These are phyloP conservation scores for Alsophila aescularia DNA, from an alignment of 2,888 invertebrate genomes.

Conservation along the genomic window DNA sequence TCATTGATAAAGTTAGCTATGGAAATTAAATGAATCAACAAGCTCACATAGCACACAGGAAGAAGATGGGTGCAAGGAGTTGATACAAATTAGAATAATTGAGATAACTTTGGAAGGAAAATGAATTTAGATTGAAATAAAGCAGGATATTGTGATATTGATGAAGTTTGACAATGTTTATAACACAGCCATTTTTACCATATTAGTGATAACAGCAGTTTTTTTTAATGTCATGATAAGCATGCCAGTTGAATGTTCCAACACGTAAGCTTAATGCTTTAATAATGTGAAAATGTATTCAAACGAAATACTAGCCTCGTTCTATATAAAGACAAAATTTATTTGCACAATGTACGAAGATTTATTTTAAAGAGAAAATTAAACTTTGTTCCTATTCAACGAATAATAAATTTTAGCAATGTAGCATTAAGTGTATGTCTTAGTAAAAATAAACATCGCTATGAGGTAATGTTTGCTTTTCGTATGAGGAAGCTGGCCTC, in stretches of 20 bases:
- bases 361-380: conserved; percentile 16
- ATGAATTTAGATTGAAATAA: no score
- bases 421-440: not conserved
- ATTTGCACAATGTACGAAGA: conserved; percentile 12
- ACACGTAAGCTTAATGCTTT: conserved; percentile 35
- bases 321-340: conserved; percentile 20
- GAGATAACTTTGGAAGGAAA: no score
- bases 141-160: no score
- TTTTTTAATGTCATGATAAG: conserved; percentile 37
- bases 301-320: conserved; percentile 25
- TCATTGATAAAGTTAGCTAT: no score
- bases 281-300: conserved; percentile 46
- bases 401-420: conserved; percentile 6
- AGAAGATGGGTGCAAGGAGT: no score
- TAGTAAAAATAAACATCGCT: no score
- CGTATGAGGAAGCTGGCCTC: no score
- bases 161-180: no score
- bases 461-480: not conserved
- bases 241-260: conserved; percentile 31
- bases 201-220: not conserved
- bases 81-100: no score
- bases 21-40: no score
- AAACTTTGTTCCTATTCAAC: conserved; percentile 1
- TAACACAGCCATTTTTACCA: no score
- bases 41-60: no score